Conservation (phyloP, 2,888 invertebrate genomes). For the Pollenia labialis region DNA sequence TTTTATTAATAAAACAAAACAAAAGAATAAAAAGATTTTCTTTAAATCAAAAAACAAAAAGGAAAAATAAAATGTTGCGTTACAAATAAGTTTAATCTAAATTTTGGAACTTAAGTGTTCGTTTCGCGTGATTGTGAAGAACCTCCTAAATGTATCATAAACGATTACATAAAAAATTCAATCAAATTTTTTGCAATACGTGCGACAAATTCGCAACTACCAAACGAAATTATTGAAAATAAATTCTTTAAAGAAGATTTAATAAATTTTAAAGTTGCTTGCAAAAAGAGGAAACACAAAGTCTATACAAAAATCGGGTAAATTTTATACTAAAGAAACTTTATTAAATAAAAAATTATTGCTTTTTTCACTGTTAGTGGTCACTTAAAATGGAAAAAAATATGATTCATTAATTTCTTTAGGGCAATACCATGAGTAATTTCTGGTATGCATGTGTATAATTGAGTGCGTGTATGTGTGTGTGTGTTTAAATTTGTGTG, state of each 20-base stretch:
- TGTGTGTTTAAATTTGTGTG: not conserved
- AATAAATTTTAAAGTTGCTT: not conserved
- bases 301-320: constrained; percentile 58
- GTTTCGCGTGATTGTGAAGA: constrained; percentile 50
- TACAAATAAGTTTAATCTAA: constrained; percentile 20
- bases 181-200: constrained; percentile 56
- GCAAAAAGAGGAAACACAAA: constrained; percentile 23
- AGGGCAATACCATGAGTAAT: constrained; percentile 22
- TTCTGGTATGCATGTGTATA: constrained; percentile 4
- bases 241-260: constrained; percentile 8
- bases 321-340: not conserved
- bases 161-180: constrained; percentile 71
- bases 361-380: constrained; percentile 48
- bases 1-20: constrained; percentile 29
- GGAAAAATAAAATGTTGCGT: constrained; percentile 43
- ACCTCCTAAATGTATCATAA: constrained; percentile 65
- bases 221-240: constrained; percentile 41
- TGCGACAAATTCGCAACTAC: constrained; percentile 31
- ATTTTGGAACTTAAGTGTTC: constrained; percentile 2
- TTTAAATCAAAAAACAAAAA: constrained; percentile 5
- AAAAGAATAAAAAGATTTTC: not conserved
- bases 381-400: constrained; percentile 26
- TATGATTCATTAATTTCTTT: constrained; percentile 63
- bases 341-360: not conserved
- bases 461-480: not conserved